A percentile compares a stretch with the other conserved stretches of the same genome.
Conservation (phyloP, 2,113 vertebrate genomes). For the Climacteris rufus region DNA sequence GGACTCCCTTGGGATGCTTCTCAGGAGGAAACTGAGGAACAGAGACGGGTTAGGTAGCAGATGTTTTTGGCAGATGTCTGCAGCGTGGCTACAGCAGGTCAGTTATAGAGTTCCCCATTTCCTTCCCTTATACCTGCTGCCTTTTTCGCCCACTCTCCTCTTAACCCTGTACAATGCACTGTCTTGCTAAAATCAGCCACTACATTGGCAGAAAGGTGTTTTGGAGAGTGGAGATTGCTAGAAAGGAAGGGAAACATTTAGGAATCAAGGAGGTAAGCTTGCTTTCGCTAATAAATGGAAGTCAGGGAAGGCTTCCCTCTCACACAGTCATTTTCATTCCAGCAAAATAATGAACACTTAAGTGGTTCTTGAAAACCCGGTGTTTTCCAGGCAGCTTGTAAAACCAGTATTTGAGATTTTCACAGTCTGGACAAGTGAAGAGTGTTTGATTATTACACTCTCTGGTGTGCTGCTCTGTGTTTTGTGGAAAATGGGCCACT, state of each 20-base stretch:
- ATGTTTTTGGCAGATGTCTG: not conserved
- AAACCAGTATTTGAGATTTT: not conserved
- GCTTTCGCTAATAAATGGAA: not conserved
- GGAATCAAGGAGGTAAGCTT: not conserved
- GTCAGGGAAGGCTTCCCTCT: not conserved
- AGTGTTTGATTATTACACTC: not conserved
- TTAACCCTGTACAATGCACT: not conserved
- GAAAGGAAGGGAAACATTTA: not conserved
- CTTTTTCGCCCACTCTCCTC: not conserved
- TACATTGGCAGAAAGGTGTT: not conserved
- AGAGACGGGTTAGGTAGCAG: not conserved
- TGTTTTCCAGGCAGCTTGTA: not conserved
- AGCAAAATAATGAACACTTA: not conserved
- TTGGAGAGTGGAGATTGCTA: not conserved
- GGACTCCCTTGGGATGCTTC: rapidly evolving
- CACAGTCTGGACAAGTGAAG: not conserved
- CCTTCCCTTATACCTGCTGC: not conserved
- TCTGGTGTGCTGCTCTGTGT: not conserved
- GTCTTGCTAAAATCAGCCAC: not conserved
- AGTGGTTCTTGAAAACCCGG: not conserved
- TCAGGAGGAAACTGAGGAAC: not conserved
- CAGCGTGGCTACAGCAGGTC: not conserved
- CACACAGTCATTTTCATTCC: not conserved
- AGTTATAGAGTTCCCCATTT: not conserved
- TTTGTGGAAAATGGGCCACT: not conserved